These are phyloP conservation scores for Dreissena polymorpha DNA, from an alignment of 1,140 invertebrate genomes.

Conservation along the genomic window DNA sequence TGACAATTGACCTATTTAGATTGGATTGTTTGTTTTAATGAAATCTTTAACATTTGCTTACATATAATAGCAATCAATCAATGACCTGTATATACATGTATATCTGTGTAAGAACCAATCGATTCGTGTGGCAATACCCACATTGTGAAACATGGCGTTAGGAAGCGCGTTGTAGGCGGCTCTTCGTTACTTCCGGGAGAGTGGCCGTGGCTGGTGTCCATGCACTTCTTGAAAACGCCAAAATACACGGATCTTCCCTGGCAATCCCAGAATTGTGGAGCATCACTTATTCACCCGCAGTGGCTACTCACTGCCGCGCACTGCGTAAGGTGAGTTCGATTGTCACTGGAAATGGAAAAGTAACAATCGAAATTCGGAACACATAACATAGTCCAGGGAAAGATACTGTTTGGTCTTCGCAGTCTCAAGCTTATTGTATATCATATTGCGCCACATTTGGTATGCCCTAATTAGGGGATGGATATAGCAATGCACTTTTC, in stretches of 20 bases:
- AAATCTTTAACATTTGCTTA: too few relatives aligned
- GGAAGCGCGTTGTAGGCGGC: constrained; percentile 70
- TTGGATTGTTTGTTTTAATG: too few relatives aligned
- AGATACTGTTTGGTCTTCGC: background rate
- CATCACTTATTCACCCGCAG: constrained; percentile 74
- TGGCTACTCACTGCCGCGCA: constrained; percentile 80
- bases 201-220: constrained; percentile 73
- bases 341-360: background rate
- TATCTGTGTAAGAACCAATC: constrained; percentile 21
- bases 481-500: too few relatives aligned
- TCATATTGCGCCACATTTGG: background rate
- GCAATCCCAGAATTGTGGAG: constrained; percentile 77
- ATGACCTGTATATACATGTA: too few relatives aligned
- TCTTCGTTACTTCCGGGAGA: constrained; percentile 57
- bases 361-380: background rate
- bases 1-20: too few relatives aligned
- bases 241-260: constrained; percentile 53
- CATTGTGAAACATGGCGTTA: background rate
- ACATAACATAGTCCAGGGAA: background rate
- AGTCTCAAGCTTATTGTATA: background rate
- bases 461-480: too few relatives aligned
- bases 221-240: constrained; percentile 55
- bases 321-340: constrained; percentile 73
- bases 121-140: constrained; percentile 48
- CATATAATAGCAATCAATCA: too few relatives aligned